Base-by-base conservation (phyloP, 2,888 invertebrate species). In the Alloscopus bannaensis region DNA sequence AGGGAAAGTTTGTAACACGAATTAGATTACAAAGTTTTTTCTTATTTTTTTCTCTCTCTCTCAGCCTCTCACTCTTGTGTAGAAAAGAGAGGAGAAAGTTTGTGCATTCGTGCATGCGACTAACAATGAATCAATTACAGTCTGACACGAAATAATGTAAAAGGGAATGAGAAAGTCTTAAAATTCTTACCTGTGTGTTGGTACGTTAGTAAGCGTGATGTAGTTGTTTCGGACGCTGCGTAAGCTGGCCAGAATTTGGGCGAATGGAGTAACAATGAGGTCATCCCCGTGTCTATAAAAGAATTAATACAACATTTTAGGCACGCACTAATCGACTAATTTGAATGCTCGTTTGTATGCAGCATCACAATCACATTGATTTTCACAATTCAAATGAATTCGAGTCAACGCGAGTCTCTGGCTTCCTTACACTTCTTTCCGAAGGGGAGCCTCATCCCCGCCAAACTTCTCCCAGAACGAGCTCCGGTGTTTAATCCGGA, bases 211-310 rank as follows among this genome's bases (percentile, higher is more conserved):
- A 91, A 99, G 95, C 89, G 93, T 93, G 89, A 97, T 93, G 92
- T 99, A 97, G 91, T 99, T 99, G 91, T 95, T 97, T 89, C 99
- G 94, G 87, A 99, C 98, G 90, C 97, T 98, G 88, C 98, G 94
- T 89, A 99, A 92, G 90, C 98, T 98, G 89, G 99, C 98, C 90
- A 99, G 93, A 90, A 99, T 96, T 92, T 99, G 99, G 90, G 99
- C 99, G 91, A 99, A 99, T 87, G 99, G 99, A 87, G 99, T 99
- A 89, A 99, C 99, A 89, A 99, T 99, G 91, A 99, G 93, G 91
- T 99, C 99, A 91, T 99, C 99, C 88, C 98, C 98, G 92, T 99
- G 98, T 90, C 97, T 93, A 91, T 91, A 90, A 86, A 86, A 86
- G 13, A 11, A 20, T 59, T 11, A 59, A 59, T n/a, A 86, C 81